phyloP scores from a whole-genome alignment of 92 coral and sea anemone species.

The Parazoanthus atlanticus region DNA sequence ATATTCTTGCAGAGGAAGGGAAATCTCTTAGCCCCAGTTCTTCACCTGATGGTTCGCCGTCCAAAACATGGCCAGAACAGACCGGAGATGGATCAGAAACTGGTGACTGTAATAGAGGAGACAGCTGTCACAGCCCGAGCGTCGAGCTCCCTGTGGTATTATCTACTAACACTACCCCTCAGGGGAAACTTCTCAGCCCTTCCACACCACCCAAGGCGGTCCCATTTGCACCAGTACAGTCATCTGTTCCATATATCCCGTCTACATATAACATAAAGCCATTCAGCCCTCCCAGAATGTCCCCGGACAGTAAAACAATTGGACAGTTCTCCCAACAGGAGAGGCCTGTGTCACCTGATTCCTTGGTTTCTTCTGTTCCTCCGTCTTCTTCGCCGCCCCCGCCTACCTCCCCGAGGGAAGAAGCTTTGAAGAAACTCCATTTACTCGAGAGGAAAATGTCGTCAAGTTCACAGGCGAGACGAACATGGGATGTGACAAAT shows the following conservation, averaged over 20 bases:
- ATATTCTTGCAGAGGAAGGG: slow-evolving; percentile 50
- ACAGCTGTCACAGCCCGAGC: slow-evolving; percentile 6
- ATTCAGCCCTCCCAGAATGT: slow-evolving; percentile 57
- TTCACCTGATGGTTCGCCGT: slow-evolving; percentile 49
- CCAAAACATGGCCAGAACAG: slow-evolving; percentile 36
- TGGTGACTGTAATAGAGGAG: neutral
- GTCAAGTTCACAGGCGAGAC: slow-evolving; percentile 63
- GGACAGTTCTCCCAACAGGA: slow-evolving; percentile 36
- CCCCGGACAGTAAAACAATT: slow-evolving; percentile 27
- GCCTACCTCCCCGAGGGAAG: slow-evolving; percentile 75
- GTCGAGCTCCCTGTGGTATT: slow-evolving; percentile 24
- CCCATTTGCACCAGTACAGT: slow-evolving; percentile 39
- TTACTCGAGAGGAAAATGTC: slow-evolving; percentile 52
- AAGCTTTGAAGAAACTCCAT: slow-evolving; percentile 55
- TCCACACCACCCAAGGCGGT: slow-evolving; percentile 33
- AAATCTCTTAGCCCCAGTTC: slow-evolving; percentile 37
- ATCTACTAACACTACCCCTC: slow-evolving; percentile 1
- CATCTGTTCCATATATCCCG: slow-evolving; percentile 22
- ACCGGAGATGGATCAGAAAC: slow-evolving; percentile 9
- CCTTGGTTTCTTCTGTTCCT: slow-evolving; percentile 69
- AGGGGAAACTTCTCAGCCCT: slow-evolving; percentile 14
- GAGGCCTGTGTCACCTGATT: slow-evolving; percentile 80
- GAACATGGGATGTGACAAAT: slow-evolving; percentile 91
- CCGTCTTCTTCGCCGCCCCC: slow-evolving; percentile 83
- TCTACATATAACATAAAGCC: slow-evolving; percentile 43